Evolutionary conservation across 1,140 invertebrate genomes (phyloP).

Genomic region (Aphelenchoides avenae): DNA sequence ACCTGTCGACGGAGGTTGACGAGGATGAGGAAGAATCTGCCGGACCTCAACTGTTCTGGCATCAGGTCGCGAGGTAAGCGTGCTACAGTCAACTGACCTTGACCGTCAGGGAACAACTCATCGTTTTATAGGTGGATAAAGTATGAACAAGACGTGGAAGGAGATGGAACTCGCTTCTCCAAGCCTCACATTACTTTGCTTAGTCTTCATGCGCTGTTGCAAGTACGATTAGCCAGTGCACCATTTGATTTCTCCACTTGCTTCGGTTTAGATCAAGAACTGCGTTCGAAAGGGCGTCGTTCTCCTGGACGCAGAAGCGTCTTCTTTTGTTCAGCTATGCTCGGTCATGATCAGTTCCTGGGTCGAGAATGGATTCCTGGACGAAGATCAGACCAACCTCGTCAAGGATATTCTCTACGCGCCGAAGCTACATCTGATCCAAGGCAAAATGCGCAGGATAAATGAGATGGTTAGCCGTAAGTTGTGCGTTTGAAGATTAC

Average conservation of each 20-base stretch:
- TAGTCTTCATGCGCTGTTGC: conserved; percentile 33
- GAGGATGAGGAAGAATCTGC: conserved; percentile 23
- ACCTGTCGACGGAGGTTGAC: conserved; percentile 12
- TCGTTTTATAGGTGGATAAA: conserved; percentile 40
- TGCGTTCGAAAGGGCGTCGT: conserved; percentile 36
- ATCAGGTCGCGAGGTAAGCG: conserved; percentile 22
- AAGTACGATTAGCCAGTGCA: conserved; percentile 4
- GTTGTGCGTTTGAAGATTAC: background rate
- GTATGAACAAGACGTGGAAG: conserved; percentile 44
- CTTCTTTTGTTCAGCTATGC: conserved; percentile 30
- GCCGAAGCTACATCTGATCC: conserved; percentile 43
- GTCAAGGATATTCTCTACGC: conserved; percentile 45
- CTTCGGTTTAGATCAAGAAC: conserved; percentile 23
- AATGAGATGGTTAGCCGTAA: conserved; percentile 29
- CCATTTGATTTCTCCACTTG: conserved; percentile 16
- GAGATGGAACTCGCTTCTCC: conserved; percentile 46
- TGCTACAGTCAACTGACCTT: conserved; percentile 9
- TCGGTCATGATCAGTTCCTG: conserved; percentile 37
- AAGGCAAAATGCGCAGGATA: conserved; percentile 39
- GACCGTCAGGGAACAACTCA: conserved; percentile 3
- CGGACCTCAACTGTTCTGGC: conserved; percentile 31
- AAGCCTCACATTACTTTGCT: conserved; percentile 44
- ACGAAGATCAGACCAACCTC: conserved; percentile 22
- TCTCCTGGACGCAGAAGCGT: conserved; percentile 23
- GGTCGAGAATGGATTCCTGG: conserved; percentile 21